These are phyloP conservation scores for Xestobium rufovillosum DNA, from an alignment of 2,888 invertebrate genomes.

Conservation along the genomic window DNA sequence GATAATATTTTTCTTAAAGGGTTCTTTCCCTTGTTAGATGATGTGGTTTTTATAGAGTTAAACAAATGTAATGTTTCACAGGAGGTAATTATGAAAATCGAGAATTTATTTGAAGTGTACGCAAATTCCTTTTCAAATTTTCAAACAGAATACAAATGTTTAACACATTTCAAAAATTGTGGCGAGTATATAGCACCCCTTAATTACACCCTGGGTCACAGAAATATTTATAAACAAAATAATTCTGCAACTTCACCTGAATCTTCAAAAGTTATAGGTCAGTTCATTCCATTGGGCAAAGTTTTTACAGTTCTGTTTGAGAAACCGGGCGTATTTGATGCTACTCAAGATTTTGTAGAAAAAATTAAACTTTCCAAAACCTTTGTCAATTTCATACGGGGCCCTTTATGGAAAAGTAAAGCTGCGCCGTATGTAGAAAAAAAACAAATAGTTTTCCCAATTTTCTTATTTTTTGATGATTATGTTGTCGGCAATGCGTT, in stretches of 20 bases:
- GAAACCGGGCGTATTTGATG: conserved; percentile 2
- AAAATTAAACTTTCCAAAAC: conserved; percentile 4
- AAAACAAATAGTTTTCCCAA: neutral
- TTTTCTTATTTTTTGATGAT: conserved; percentile 12
- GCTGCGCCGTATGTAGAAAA: neutral
- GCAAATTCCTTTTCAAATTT: neutral
- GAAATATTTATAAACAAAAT: neutral
- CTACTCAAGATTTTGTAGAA: neutral
- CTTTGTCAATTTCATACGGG: conserved; percentile 10
- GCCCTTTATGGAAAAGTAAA: conserved; percentile 8
- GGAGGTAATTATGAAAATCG: neutral
- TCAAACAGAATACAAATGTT: neutral
- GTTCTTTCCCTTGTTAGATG: too few relatives aligned
- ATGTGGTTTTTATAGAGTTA: neutral
- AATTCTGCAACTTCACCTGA: neutral
- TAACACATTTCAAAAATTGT: neutral
- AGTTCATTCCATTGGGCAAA: conserved; percentile 3
- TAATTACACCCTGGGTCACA: neutral
- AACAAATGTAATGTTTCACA: neutral
- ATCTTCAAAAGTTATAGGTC: neutral
- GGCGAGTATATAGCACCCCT: neutral
- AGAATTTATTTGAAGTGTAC: neutral
- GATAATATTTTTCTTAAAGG: too few relatives aligned
- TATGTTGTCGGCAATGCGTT: conserved; percentile 11
- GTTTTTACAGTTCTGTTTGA: conserved; percentile 4